Evolutionary conservation across 2,113 vertebrate species (phyloP).

Genomic region (Muntiacus reevesi): DNA sequence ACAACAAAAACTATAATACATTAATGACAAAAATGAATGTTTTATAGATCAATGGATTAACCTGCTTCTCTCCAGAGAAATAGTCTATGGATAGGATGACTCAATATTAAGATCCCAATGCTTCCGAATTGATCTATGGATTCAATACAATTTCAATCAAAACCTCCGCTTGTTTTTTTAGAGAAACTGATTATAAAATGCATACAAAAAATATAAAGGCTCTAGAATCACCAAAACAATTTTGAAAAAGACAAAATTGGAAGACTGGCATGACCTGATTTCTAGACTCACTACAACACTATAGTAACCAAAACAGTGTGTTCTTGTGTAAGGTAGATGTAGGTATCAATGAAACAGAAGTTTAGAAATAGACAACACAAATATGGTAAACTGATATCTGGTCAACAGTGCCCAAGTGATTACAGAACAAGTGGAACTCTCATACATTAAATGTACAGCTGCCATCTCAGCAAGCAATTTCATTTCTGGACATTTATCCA

Average conservation of each 20-base stretch:
- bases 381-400: background rate
- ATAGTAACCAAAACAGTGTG: background rate
- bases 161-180: background rate
- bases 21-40: background rate
- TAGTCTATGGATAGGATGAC: background rate
- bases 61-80: background rate
- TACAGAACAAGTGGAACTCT: background rate
- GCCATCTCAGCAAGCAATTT: background rate
- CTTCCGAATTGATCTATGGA: background rate
- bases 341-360: background rate
- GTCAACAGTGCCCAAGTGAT: background rate
- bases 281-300: background rate
- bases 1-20: background rate
- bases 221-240: background rate
- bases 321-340: background rate
- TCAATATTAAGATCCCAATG: background rate
- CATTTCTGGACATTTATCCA: background rate
- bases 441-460: background rate
- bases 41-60: no score
- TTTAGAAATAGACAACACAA: background rate
- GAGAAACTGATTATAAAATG: slow-evolving; percentile 1
- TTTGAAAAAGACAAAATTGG: background rate
- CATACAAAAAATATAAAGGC: background rate
- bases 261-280: background rate
- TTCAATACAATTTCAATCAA: background rate